These are phyloP conservation scores for Sphecodes monilicornis DNA, from an alignment of 2,888 invertebrate genomes.

Conservation along the genomic window DNA sequence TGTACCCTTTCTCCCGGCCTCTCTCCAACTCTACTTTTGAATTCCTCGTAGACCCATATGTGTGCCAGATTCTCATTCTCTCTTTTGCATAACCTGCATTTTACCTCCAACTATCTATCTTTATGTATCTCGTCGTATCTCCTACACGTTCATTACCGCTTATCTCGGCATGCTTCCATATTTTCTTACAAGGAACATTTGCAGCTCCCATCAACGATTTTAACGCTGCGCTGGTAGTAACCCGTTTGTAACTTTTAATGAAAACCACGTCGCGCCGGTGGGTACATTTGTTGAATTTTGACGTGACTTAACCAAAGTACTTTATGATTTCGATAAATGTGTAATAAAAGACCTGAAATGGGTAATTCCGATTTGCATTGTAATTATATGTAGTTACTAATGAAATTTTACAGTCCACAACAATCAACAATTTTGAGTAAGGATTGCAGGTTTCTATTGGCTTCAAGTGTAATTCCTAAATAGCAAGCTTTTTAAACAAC, in stretches of 20 bases:
- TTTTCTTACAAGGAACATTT: conserved; percentile 10
- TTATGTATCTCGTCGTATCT: conserved; percentile 12
- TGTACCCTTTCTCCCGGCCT: neutral
- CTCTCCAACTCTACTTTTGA: conserved; percentile 11
- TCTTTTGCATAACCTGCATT: conserved; percentile 15
- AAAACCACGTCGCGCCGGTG: neutral
- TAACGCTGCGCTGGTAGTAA: neutral
- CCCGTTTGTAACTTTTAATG: conserved; percentile 5
- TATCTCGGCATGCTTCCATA: conserved; percentile 10
- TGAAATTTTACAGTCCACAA: neutral
- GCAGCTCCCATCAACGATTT: neutral
- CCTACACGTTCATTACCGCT: conserved; percentile 9
- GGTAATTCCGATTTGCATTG: neutral
- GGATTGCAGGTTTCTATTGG: neutral
- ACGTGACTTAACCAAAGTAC: neutral
- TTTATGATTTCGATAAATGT: neutral
- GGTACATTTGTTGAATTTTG: neutral
- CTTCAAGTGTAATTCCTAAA: neutral
- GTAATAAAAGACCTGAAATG: neutral
- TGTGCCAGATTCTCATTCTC: conserved; percentile 20
- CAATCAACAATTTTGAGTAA: neutral
- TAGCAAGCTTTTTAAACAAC: neutral
- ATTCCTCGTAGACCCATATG: conserved; percentile 15
- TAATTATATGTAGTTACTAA: neutral
- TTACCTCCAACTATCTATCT: conserved; percentile 10